Evolutionary conservation across 2,797 vertebrate genomes (phyloP).

Genomic region (Acipenser transmontanus): DNA sequence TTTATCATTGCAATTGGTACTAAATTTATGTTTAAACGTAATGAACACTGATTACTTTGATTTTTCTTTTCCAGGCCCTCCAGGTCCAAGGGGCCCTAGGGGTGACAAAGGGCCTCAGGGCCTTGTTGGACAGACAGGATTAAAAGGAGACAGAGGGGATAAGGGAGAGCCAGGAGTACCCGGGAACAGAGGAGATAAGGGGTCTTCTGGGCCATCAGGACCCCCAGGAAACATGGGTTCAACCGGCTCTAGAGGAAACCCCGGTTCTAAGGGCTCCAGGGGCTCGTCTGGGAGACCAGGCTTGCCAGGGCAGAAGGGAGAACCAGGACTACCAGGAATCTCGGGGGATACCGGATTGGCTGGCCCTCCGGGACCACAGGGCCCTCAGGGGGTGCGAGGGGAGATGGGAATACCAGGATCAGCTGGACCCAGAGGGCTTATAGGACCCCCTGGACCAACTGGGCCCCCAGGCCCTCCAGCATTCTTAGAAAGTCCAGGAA

Average conservation of each 20-base stretch:
- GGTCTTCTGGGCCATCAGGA: constrained; percentile 67
- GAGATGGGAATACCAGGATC: constrained; percentile 74
- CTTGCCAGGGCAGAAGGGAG: constrained; percentile 75
- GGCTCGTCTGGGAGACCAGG: constrained; percentile 88
- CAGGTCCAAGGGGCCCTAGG: constrained; percentile 84
- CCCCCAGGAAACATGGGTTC: constrained; percentile 77
- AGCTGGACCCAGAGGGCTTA: constrained; percentile 70
- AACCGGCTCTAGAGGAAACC: constrained; percentile 74
- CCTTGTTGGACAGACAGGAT: constrained; percentile 66
- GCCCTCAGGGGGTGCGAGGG: constrained; percentile 77
- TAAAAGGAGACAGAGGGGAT: constrained; percentile 86
- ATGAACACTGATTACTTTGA: not conserved
- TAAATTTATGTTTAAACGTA: not conserved
- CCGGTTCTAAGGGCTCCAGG: constrained; percentile 82
- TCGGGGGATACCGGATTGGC: constrained; percentile 79
- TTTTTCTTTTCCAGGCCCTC: constrained; percentile 68
- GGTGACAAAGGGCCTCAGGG: constrained; percentile 85
- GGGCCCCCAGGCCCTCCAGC: constrained; percentile 75
- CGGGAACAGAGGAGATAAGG: constrained; percentile 78
- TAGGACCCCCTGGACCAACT: constrained; percentile 73
- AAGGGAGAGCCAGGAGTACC: constrained; percentile 72
- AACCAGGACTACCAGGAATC: constrained; percentile 73
- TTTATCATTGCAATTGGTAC: not conserved
- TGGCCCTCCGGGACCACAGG: constrained; percentile 75
- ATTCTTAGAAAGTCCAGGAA: constrained; percentile 37